Base-by-base conservation (phyloP, 2,113 vertebrate species). In the Amblyornis subalaris region DNA sequence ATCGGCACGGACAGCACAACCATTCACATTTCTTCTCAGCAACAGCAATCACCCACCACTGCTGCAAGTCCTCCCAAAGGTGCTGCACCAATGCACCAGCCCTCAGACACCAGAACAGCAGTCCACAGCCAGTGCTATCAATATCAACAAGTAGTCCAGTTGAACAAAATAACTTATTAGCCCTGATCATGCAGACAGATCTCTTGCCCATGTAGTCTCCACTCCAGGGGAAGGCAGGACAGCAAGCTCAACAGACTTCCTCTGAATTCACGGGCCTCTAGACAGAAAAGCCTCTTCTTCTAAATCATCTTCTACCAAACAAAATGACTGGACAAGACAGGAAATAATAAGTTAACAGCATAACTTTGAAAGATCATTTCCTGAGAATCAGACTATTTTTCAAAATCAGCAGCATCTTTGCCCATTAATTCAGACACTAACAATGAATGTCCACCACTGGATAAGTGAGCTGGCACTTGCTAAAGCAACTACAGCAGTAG, bases 51-150 rank as follows among this genome's bases (percentile, higher is more conserved):
- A 55, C 14, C 33, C 28, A 61, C 24, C 29, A 8, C 51, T 26
- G 25, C 45, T 50, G 12, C 12, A 42, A 57, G 19, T 23, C 40
- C 25, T 85, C 25, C 13, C 35, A 50, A 58, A 72, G 53, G 23
- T 2, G 0, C 20, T 62, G 22, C 23, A 19, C 25, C 42, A 28
- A 2, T 0, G 2, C n/a, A 44, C 23, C 44, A 47, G 17, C 29
- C 35, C 18, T 75, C 33, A 28, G 16, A 35, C 42, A 66, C 6
- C 65, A 36, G n/a, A 71, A 45, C 25, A 74, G 35, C 6, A 55
- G 45, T 18, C 31, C 50, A 70, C 38, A 47, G 40, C 23, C n/a
- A 47, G 44, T 4, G 24, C 29, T 48, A n/a, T 25, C 47, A 64
- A 55, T 36, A 71, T 14, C 60, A 23, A 67, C 29, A 28, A 69